Evolutionary conservation across 2,113 vertebrate genomes (phyloP), one percentile per base, ranked within the genome.

Genomic region (Oxyura jamaicensis): DNA sequence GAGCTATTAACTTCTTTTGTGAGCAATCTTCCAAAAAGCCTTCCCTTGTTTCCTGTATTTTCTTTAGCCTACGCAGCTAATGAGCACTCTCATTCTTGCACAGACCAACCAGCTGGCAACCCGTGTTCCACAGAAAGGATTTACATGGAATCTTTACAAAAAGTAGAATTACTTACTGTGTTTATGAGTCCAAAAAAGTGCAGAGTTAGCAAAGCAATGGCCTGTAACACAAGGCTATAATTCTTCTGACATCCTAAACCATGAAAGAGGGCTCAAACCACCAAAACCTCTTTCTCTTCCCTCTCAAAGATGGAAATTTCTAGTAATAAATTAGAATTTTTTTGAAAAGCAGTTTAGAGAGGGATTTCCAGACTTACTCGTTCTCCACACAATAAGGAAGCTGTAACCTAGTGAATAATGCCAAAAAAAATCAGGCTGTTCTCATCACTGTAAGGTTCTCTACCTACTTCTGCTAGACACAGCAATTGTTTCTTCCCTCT

Each of bases 131-230:
- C 89, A 89, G 71, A 87, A 89, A 83, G 75, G 56, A 56, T 56
- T 53, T 72, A 86, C 66, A 90, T 22, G 76, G 48, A 90, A 83
- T 90, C 69, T 56, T 81, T 75, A 89, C 46, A 93, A 91, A 95
- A 88, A 91, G 29, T 39, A 91, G 76, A 96, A 94, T 81, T 77
- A 81, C 42, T 88, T 73, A 75, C 82, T 93, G 59, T 83, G 63
- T 83, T 90, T 91, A 69, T 59, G 66, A 90, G 56, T 68, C 79
- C 90, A 86, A 42, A 62, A 56, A 96, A 95, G 67, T 91, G 88
- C 88, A 86, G 88, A 86, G 82, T 91, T 91, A 94, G 95, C 96
- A 95, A 86, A 94, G 90, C 63, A 91, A 80, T 8, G n/a, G 82
- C 56, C 72, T 90, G 60, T 67, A 94, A 86, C 75, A 94, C 79